Base-by-base conservation (phyloP, 2,797 vertebrate species). In the Chiloscyllium punctatum region DNA sequence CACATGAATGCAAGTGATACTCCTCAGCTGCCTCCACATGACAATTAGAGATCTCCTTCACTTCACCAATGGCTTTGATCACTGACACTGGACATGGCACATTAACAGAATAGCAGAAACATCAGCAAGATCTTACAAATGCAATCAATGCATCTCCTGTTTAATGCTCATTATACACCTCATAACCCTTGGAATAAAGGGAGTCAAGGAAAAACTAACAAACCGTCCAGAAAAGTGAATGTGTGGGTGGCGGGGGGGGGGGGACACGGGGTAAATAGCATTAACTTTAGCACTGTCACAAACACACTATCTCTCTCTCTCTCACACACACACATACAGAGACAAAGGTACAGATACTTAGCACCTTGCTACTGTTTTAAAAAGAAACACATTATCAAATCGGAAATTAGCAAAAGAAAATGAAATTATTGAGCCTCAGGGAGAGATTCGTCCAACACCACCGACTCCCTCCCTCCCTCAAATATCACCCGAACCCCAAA, bases 41-140 rank as follows among this genome's bases (percentile, higher is more conserved):
- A 98, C 97, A 97, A 97, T 97, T 96, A 95, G 96, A 92, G 90
- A 97, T 97, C 97, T 97, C 96, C 97, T 96, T 97, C 97, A 97
- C 96, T 97, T 96, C 96, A 96, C 86, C 87, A 96, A 96, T 96
- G 96, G 95, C 97, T 98, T 97, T 98, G 97, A 98, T 98, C 97
- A 97, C 95, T 96, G 96, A 96, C 97, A 98, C 97, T 97, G 97
- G 97, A 96, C 96, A 96, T 97, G 97, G 97, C 97, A 97, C 97
- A 96, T 97, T 96, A 97, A 95, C 96, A 95, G 96, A 72, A 96
- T 66, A 96, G n/a, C 21, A 48, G 68, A 96, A 96, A 96, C 96
- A 96, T 48, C 96, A 95, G 94, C 91, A 96, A 97, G 96, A 95
- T 71, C 71, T 53, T 95, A 51, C 71, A 95, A 77, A 95, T 77